Evolutionary conservation across 1,140 invertebrate species (phyloP).

Genomic region (Liolophura sinensis): DNA sequence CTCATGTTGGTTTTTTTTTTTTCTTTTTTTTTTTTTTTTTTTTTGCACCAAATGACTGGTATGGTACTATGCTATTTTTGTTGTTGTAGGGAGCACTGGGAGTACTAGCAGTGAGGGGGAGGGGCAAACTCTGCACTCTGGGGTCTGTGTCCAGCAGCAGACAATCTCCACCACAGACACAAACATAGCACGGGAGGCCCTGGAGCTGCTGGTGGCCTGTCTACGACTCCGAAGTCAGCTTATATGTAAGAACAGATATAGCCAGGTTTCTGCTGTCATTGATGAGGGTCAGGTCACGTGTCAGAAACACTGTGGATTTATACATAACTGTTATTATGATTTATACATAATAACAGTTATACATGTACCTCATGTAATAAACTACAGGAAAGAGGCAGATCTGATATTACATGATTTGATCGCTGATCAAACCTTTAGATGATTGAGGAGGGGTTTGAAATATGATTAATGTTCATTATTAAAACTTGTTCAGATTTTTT

Average conservation of each 20-base stretch:
- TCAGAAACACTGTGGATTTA: no score
- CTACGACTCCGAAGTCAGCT: conserved; percentile 57
- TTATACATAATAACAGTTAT: no score
- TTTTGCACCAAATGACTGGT: not conserved
- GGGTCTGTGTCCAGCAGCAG: conserved; percentile 59
- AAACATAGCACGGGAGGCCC: conserved; percentile 60
- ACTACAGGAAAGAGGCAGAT: no score
- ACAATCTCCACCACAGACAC: conserved; percentile 57
- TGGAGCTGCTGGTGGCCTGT: conserved; percentile 63
- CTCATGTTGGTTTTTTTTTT: no score
- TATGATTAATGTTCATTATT: no score
- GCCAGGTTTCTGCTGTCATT: not conserved
- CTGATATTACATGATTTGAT: no score
- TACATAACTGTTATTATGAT: no score
- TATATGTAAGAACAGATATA: conserved; percentile 46
- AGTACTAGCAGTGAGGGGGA: conserved; percentile 60
- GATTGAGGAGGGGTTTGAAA: no score
- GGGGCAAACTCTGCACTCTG: conserved; percentile 56
- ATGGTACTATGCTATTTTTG: not conserved
- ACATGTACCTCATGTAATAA: no score
- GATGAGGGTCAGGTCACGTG: not conserved
- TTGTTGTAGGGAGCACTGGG: conserved; percentile 53
- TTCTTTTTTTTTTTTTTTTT: not conserved
- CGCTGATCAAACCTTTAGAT: no score
- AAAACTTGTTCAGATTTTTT: no score